A percentile compares a stretch with the other conserved stretches of the same genome.
Evolutionary conservation across 2,888 invertebrate genomes (phyloP).

Genomic region (Tetranychus truncatus): DNA sequence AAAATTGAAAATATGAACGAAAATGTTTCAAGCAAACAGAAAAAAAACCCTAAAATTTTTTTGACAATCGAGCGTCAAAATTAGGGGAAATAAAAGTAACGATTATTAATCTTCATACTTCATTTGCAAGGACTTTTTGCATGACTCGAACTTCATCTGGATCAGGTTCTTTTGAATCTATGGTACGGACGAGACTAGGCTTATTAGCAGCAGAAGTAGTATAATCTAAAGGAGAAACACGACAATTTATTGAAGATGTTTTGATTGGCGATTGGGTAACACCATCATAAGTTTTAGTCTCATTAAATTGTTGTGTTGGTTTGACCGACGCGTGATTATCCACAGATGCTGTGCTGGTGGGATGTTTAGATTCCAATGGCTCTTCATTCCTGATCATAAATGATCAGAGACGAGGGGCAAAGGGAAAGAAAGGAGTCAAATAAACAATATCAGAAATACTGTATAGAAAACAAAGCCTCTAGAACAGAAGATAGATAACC

Average conservation of each 20-base stretch:
- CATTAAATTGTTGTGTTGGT: constrained; percentile 4
- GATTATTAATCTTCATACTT: constrained; percentile 29
- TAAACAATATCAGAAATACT: background rate
- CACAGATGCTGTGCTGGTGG: background rate
- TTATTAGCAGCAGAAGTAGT: constrained; percentile 68
- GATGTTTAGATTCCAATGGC: constrained; percentile 37
- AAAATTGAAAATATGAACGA: background rate
- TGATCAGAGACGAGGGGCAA: background rate
- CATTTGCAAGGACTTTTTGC: constrained; percentile 53
- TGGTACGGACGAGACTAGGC: constrained; percentile 38
- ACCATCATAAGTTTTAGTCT: background rate
- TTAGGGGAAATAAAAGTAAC: background rate
- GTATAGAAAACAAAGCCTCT: background rate
- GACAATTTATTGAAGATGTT: constrained; percentile 41
- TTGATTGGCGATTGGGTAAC: background rate
- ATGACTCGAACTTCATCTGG: constrained; percentile 81
- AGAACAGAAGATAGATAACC: constrained; percentile 2
- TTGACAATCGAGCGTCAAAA: too few species aligned
- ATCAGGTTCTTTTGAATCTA: constrained; percentile 40
- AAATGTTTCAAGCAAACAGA: background rate
- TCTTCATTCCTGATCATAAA: background rate
- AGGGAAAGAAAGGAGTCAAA: background rate
- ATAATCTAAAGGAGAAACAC: constrained; percentile 76
- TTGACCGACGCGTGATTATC: background rate
- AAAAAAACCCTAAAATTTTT: too few species aligned